Base-by-base conservation (phyloP, 2,797 vertebrate genomes). In the Pseudopleuronectes americanus region DNA sequence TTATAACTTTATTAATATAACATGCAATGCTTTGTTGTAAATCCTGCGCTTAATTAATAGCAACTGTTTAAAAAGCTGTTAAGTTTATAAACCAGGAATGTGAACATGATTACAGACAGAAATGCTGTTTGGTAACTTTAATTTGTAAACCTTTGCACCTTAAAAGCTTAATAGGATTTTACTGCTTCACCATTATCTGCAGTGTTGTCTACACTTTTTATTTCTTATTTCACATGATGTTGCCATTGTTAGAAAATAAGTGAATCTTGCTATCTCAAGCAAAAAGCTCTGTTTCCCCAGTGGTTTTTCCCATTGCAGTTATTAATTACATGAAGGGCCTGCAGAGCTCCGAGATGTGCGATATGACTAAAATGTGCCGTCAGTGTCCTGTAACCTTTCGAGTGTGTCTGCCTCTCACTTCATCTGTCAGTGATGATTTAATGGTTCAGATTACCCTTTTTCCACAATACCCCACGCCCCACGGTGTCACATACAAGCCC, bases 361-460 rank as follows among this genome's bases (percentile, higher is more conserved):
- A 69, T 71, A 57, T 64, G 61, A 69, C 69, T 77, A 53, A 82
- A 86, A 84, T 84, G 65, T 57, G 70, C 63, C 56, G 65, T 76
- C 57, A 83, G 80, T 85, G 58, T 81, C 79, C 57, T 76, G 61
- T 78, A 87, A 85, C 82, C 80, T 88, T 90, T 86, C 47, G 31
- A 65, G 41, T 63, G 21, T 75, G 64, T 80, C 68, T 81, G 66
- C 67, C 70, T 77, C 73, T 77, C 26, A 21, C 71, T 79, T 77
- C 59, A 67, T 69, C 53, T 61, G 59, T 88, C 81, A 83, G 64
- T 85, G 85, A 84, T 73, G 85, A 88, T 83, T 87, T 90, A 89
- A 91, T 87, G 74, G 74, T 84, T 80, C 69, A 67, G 73, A 88
- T 93, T 85, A 81, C 26, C 64, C 66, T 68, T 76, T 85, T 85